Conservation (phyloP, 2,888 invertebrate species). For the Hirtodrosophila duncani region DNA sequence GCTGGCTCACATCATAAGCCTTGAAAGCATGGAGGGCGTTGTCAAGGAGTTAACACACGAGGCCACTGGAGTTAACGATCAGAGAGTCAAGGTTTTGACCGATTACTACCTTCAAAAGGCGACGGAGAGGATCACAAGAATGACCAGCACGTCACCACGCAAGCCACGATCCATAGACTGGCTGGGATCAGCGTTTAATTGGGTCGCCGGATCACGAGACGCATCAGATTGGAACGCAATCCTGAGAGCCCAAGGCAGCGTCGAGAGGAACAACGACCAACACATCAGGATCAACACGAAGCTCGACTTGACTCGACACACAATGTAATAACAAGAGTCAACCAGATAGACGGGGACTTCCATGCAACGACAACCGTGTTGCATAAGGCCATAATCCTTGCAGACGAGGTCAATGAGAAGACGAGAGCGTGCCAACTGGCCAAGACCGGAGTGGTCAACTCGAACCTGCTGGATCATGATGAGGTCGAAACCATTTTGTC, state of each 20-base stretch:
- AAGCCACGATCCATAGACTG: slow-evolving; percentile 25
- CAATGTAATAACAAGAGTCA: not conserved
- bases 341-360: not conserved
- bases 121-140: not conserved
- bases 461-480: not conserved
- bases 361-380: slow-evolving; percentile 1
- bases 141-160: not conserved
- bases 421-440: slow-evolving; percentile 2
- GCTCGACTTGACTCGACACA: slow-evolving; percentile 3
- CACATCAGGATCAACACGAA: slow-evolving; percentile 9
- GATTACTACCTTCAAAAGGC: not conserved
- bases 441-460: not conserved
- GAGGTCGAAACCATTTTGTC: not conserved
- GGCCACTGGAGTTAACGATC: not conserved
- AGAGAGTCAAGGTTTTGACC: not conserved
- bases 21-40: not conserved
- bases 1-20: slow-evolving; percentile 4
- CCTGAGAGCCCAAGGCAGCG: slow-evolving; percentile 4
- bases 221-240: slow-evolving; percentile 26
- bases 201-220: not conserved
- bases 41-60: not conserved
- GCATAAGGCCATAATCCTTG: slow-evolving; percentile 3
- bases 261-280: slow-evolving; percentile 17
- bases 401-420: slow-evolving; percentile 9
- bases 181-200: slow-evolving; percentile 31